phyloP scores from a whole-genome alignment of 2,888 invertebrate species.

The Eupithecia insigniata region DNA sequence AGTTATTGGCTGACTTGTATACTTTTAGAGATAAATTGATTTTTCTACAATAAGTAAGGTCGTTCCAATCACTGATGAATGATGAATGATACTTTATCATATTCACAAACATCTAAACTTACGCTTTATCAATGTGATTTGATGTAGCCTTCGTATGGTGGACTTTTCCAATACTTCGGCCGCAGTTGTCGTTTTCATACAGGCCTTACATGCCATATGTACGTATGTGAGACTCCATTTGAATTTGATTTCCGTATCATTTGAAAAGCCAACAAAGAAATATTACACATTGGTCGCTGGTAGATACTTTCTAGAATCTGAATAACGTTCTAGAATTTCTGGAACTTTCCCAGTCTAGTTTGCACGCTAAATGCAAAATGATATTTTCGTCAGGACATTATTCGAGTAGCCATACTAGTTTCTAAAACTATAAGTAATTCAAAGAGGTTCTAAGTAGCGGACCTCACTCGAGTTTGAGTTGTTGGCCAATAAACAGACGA shows the following conservation, averaged over 20 bases:
- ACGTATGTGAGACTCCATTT: neutral
- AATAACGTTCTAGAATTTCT: neutral
- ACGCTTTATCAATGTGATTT: neutral
- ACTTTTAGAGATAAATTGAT: too few relatives aligned
- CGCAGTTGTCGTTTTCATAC: neutral
- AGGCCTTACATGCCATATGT: neutral
- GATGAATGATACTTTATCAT: too few relatives aligned
- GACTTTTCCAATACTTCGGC: neutral
- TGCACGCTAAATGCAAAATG: neutral
- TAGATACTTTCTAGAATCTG: neutral
- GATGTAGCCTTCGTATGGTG: neutral
- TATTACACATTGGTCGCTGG: neutral
- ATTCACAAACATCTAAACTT: neutral
- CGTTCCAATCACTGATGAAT: too few relatives aligned
- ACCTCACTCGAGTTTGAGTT: constrained; percentile 10
- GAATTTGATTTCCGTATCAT: constrained; percentile 1
- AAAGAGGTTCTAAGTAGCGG: neutral
- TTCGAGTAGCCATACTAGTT: neutral
- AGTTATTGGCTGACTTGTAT: too few relatives aligned
- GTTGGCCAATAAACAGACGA: constrained; percentile 1
- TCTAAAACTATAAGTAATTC: neutral
- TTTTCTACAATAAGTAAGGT: too few relatives aligned
- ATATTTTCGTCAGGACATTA: neutral
- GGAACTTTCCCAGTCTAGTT: neutral
- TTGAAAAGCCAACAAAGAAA: neutral